These are phyloP conservation scores for Sabatieria punctata DNA, from an alignment of 2,888 invertebrate species.

Conservation along the genomic window DNA sequence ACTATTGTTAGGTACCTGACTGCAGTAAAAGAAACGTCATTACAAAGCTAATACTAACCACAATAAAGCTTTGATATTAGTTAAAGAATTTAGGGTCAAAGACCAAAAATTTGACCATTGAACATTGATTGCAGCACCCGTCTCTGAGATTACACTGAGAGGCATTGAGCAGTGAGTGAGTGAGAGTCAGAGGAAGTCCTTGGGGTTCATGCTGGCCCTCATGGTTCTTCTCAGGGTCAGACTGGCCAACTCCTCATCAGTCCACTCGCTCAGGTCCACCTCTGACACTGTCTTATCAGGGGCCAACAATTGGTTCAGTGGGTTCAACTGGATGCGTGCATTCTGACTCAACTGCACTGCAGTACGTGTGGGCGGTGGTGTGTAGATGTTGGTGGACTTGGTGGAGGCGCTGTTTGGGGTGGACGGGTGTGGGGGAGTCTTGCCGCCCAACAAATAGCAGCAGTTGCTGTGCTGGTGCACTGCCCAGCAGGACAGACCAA, in stretches of 20 bases:
- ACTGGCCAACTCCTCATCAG: constrained; percentile 1
- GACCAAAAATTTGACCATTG: no score
- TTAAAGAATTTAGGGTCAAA: no score
- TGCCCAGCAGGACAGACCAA: neutral
- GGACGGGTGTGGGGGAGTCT: neutral
- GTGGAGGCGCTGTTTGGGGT: neutral
- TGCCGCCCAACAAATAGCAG: neutral
- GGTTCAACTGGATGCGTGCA: constrained; percentile 1
- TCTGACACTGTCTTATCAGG: no score
- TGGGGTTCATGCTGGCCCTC: constrained; percentile 8
- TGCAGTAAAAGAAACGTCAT: no score
- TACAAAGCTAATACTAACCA: no score
- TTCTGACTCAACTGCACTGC: neutral
- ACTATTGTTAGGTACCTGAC: no score
- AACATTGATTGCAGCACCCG: no score
- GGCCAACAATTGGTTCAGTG: neutral
- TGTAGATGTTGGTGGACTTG: constrained; percentile 8
- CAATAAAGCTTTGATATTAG: no score
- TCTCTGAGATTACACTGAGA: no score
- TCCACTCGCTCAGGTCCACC: constrained; percentile 2
- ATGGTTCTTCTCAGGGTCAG: constrained; percentile 9
- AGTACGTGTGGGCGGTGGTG: constrained; percentile 7
- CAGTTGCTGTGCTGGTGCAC: neutral
- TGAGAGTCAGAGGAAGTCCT: constrained; percentile 6
- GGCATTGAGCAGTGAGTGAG: no score